Percentiles rank a stretch among this genome's conserved stretches.
Evolutionary conservation across 1,140 invertebrate genomes (phyloP).

Genomic region (Lycorma delicatula): DNA sequence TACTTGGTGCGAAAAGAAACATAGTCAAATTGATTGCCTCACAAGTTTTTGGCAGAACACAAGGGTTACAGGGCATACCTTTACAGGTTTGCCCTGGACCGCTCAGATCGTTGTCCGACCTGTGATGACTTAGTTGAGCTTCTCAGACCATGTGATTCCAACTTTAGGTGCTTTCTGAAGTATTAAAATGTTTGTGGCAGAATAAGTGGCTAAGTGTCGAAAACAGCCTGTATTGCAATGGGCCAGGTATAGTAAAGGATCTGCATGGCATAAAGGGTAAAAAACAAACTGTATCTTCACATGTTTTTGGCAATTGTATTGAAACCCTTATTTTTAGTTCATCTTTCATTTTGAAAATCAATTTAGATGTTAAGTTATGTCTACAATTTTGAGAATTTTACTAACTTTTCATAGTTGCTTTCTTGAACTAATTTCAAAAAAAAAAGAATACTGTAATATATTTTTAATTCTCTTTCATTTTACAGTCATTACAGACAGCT

Average conservation of each 20-base stretch:
- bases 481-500: slow-evolving; percentile 75
- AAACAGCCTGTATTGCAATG: background rate
- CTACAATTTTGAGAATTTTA: background rate
- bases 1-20: no score
- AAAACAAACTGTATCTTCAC: background rate
- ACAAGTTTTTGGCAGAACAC: no score
- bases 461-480: slow-evolving; percentile 17
- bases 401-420: background rate
- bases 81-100: no score
- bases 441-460: background rate
- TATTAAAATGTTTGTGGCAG: no score
- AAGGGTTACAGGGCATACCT: no score
- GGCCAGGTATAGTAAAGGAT: background rate
- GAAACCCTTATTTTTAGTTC: slow-evolving; percentile 9
- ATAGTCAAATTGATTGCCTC: no score
- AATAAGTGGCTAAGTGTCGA: no score
- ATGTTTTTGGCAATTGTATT: background rate
- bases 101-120: background rate
- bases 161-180: background rate
- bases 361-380: background rate
- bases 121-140: background rate
- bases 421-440: background rate
- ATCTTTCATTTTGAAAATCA: background rate
- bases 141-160: background rate
- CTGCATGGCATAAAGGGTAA: background rate